These are phyloP conservation scores for Sus scrofa DNA, from an alignment of 2,113 vertebrate species.

Conservation along the genomic window T2T-Sscrofa CM000812.6:89594501-89595000, in stretches of 20 bases:
- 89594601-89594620: background rate
- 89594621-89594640: conserved; percentile 4
- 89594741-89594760: no score
- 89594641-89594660: background rate
- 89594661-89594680: no score
- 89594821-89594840: no score
- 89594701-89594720: no score
- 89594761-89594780: no score
- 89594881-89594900: conserved; percentile 1
- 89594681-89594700: no score
- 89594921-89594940: conserved; percentile 46
- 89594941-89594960: conserved; percentile 25
- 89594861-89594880: no score
- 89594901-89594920: conserved; percentile 65
- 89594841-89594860: no score
- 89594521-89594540: background rate
- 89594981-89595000: background rate
- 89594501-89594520: background rate
- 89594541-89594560: background rate
- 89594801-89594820: no score
- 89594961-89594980: background rate
- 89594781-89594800: no score
- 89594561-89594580: conserved; percentile 24
- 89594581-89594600: background rate
- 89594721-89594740: no score